Evolutionary conservation across 2,113 vertebrate species (phyloP).

Genomic region (Phyllostomus hastatus): DNA sequence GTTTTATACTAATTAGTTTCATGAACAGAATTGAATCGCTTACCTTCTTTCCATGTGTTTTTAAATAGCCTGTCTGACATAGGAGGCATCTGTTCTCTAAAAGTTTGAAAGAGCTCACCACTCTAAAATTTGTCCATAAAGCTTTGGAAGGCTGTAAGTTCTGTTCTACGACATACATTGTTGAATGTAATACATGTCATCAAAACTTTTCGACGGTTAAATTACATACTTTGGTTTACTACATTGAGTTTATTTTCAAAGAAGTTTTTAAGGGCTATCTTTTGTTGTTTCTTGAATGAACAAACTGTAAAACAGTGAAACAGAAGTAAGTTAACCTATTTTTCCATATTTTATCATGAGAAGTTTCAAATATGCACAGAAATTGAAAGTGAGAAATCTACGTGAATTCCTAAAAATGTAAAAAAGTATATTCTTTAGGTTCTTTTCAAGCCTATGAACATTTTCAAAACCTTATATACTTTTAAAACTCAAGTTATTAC

Average conservation of each 20-base stretch:
- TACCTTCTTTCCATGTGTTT: not conserved
- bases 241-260: not conserved
- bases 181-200: not conserved
- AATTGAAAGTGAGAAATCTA: not conserved
- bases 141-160: not conserved
- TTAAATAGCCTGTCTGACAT: not conserved
- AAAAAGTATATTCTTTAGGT: not conserved
- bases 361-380: not conserved
- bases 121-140: not conserved
- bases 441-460: not conserved
- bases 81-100: not conserved
- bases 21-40: not conserved
- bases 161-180: not conserved
- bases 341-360: not conserved
- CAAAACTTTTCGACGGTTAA: not conserved
- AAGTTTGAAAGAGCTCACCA: not conserved
- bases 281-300: not conserved
- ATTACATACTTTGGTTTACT: not conserved
- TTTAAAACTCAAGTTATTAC: not conserved
- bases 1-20: not conserved
- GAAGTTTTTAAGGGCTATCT: not conserved
- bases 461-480: constrained; percentile 16
- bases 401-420: not conserved
- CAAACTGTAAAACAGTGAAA: not conserved
- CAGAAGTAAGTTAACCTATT: not conserved